phyloP scores from a whole-genome alignment of 1,140 invertebrate species.

The Holotrichia oblita region DNA sequence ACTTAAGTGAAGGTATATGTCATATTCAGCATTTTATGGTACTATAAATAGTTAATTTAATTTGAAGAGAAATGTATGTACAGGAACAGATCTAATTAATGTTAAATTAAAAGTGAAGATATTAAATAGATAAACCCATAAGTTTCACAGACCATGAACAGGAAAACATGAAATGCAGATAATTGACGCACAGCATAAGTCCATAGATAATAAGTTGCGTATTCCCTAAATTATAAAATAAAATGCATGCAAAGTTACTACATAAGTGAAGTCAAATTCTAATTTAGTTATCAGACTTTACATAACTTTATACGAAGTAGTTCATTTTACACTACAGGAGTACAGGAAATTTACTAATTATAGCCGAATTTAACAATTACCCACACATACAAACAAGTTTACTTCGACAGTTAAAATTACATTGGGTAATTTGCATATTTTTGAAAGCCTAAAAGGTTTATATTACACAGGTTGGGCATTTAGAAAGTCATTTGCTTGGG shows the following conservation, averaged over 20 bases:
- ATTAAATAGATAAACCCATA: conserved; percentile 11
- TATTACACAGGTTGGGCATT: background rate
- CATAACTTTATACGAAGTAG: background rate
- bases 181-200: background rate
- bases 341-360: conserved; percentile 25
- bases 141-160: conserved; percentile 3
- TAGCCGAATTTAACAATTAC: background rate
- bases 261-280: background rate
- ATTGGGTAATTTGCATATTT: conserved; percentile 6
- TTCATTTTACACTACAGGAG: background rate
- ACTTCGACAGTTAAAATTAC: conserved; percentile 1
- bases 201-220: background rate
- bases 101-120: background rate
- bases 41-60: background rate
- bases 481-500: background rate
- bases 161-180: conserved; percentile 6
- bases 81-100: background rate
- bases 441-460: background rate
- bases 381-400: background rate
- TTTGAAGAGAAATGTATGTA: background rate
- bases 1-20: background rate
- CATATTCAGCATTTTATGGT: background rate
- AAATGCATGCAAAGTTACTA: background rate
- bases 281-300: background rate
- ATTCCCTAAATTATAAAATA: background rate